phyloP scores from a whole-genome alignment of 2,113 vertebrate species.

The Thunnus thynnus region DNA sequence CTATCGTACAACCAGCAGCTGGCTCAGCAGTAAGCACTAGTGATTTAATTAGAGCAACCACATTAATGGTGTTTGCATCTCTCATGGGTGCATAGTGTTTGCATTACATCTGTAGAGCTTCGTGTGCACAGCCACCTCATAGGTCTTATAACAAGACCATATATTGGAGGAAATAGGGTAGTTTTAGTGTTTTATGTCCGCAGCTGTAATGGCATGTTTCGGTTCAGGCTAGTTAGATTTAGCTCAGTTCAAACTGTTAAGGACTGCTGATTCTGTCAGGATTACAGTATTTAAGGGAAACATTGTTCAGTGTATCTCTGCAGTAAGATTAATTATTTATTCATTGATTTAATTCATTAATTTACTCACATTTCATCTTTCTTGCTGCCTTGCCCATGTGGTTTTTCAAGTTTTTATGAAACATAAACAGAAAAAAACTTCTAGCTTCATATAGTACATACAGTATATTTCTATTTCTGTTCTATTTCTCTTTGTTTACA shows the following conservation, averaged over 20 bases:
- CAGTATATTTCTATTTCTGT: neutral
- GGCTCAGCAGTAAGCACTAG: constrained; percentile 63
- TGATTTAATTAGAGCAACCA: constrained; percentile 72
- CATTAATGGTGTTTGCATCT: constrained; percentile 73
- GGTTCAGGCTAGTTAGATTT: constrained; percentile 41
- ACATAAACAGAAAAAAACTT: neutral
- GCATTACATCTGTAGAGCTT: constrained; percentile 65
- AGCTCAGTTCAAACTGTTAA: constrained; percentile 2
- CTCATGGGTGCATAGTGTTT: constrained; percentile 62
- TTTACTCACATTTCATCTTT: neutral
- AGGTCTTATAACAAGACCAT: constrained; percentile 54
- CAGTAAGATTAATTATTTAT: constrained; percentile 1
- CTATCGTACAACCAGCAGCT: constrained; percentile 48
- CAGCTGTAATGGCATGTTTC: constrained; percentile 52
- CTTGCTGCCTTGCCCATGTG: too few relatives aligned
- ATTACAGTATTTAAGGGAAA: constrained; percentile 19
- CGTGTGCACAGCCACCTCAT: constrained; percentile 52
- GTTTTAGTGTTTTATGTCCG: constrained; percentile 61
- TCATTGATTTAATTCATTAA: neutral
- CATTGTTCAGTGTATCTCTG: constrained; percentile 7
- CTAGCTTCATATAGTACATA: neutral
- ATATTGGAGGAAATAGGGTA: constrained; percentile 54
- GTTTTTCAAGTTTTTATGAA: neutral
- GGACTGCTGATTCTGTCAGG: constrained; percentile 12
- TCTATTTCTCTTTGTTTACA: constrained; percentile 27